phyloP scores from a whole-genome alignment of 2,797 vertebrate genomes.

The Semaprochilodus insignis region DNA sequence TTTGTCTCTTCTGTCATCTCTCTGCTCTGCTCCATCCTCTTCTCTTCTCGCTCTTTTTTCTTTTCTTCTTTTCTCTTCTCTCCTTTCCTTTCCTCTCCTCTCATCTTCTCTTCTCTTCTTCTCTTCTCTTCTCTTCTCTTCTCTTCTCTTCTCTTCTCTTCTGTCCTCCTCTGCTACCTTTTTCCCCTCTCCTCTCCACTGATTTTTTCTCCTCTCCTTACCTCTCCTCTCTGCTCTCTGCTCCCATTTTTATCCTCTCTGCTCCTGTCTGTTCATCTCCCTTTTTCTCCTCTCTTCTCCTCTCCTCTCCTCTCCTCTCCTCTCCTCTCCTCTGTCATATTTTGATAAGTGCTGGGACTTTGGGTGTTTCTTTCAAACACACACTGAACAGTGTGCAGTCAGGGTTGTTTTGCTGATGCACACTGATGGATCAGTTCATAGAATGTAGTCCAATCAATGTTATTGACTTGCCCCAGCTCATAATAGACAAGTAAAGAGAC shows the following conservation, averaged over 20 bases:
- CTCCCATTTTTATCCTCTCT: not conserved
- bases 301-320: not conserved
- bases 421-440: conserved; percentile 42
- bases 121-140: conserved; percentile 20
- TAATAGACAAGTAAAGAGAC: conserved; percentile 64
- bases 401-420: conserved; percentile 60
- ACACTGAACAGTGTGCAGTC: conserved; percentile 54
- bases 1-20: not conserved
- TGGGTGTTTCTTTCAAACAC: too few relatives aligned
- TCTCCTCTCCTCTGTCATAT: too few relatives aligned
- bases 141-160: not conserved
- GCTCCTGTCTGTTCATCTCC: not conserved
- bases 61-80: not conserved
- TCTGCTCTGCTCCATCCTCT: not conserved
- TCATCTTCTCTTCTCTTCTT: not conserved
- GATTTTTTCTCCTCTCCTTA: not conserved
- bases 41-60: not conserved
- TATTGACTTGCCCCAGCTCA: conserved; percentile 51
- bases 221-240: not conserved
- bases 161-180: not conserved
- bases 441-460: conserved; percentile 54
- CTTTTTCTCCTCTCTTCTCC: conserved; percentile 30
- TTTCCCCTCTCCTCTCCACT: conserved; percentile 37
- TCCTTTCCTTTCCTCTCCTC: not conserved
- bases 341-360: too few relatives aligned